Conservation (phyloP, 1,140 invertebrate genomes). For the Calephelis nemesis region DNA sequence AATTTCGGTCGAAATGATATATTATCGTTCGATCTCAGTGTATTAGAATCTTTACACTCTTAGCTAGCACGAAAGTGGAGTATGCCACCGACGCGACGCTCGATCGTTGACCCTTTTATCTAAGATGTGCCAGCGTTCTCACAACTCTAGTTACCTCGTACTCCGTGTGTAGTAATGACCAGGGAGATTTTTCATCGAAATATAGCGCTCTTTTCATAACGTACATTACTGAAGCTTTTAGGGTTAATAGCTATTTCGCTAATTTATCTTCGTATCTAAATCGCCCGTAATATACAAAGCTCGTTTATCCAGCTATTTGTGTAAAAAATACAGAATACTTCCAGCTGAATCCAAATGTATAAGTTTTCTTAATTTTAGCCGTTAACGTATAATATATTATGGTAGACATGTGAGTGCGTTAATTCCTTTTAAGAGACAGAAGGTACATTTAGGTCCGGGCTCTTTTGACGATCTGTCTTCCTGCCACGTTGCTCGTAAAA, state of each 20-base stretch:
- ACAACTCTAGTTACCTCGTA: slow-evolving; percentile 15
- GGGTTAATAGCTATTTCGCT: slow-evolving; percentile 13
- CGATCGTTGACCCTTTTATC: slow-evolving; percentile 26
- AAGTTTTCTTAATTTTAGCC: no score
- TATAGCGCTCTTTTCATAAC: slow-evolving; percentile 12
- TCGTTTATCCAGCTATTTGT: not conserved
- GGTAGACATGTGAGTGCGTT: no score
- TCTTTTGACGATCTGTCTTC: no score
- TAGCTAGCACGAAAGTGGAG: slow-evolving; percentile 18
- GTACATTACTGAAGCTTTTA: slow-evolving; percentile 10
- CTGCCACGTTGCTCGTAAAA: no score
- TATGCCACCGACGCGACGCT: slow-evolving; percentile 18
- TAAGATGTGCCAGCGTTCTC: slow-evolving; percentile 19
- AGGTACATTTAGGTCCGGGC: no score
- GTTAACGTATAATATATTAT: no score
- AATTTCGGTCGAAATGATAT: not conserved
- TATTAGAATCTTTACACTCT: not conserved
- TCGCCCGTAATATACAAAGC: slow-evolving; percentile 4
- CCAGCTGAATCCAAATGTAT: not conserved
- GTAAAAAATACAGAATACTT: not conserved
- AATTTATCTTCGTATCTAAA: slow-evolving; percentile 10
- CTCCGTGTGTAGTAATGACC: slow-evolving; percentile 9
- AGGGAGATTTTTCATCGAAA: slow-evolving; percentile 15
- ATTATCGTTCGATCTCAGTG: slow-evolving; percentile 2
- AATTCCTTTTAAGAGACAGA: no score